Evolutionary conservation across 2,797 vertebrate genomes (phyloP).

Genomic region (Bradypus variegatus): DNA sequence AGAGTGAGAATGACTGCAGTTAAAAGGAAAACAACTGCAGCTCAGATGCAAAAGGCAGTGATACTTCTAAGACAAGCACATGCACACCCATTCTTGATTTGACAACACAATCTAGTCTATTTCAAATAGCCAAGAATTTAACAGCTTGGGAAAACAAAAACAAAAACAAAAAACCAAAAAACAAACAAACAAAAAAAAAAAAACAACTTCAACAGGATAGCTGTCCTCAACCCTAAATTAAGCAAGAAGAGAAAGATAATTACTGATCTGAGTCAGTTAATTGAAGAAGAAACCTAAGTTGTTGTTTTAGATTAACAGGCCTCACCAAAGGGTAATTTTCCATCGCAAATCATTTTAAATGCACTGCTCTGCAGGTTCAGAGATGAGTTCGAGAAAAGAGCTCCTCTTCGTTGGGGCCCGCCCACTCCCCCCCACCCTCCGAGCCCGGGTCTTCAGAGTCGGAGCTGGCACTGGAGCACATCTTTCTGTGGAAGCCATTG

Average conservation of each 20-base stretch:
- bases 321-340: constrained; percentile 76
- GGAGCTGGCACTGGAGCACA: constrained; percentile 80
- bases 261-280: constrained; percentile 83
- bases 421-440: constrained; percentile 76
- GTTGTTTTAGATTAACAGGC: constrained; percentile 78
- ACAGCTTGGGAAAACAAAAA: constrained; percentile 57
- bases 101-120: constrained; percentile 88
- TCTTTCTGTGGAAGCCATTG: constrained; percentile 75
- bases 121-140: constrained; percentile 82
- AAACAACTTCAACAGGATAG: constrained; percentile 68
- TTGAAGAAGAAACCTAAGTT: constrained; percentile 85
- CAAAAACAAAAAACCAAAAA: too few relatives aligned
- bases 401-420: constrained; percentile 72
- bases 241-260: constrained; percentile 83
- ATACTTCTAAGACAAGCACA: constrained; percentile 87
- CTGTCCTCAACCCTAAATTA: constrained; percentile 82
- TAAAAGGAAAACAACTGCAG: constrained; percentile 74
- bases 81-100: constrained; percentile 88
- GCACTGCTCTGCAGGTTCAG: constrained; percentile 75
- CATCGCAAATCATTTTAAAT: constrained; percentile 66
- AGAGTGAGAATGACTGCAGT: constrained; percentile 72
- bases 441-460: constrained; percentile 80
- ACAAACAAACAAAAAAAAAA: background rate
- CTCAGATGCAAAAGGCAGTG: constrained; percentile 83
- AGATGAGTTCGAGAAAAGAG: constrained; percentile 82